These are phyloP conservation scores for Esox lucius DNA, from an alignment of 2,797 vertebrate genomes.

Conservation along the genomic window DNA sequence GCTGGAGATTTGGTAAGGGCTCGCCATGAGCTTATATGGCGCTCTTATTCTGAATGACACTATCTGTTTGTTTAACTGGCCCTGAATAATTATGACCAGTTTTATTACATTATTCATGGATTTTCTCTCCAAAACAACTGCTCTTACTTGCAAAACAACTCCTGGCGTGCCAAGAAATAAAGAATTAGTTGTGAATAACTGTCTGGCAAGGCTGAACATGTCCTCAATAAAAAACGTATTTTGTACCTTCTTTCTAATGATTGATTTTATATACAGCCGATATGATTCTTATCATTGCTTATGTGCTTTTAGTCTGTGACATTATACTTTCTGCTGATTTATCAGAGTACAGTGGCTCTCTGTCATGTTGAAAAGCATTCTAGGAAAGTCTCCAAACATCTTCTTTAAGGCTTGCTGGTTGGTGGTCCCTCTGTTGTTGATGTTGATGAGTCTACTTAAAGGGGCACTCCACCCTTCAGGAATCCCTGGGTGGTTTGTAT, in stretches of 20 bases:
- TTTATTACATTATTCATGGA: not conserved
- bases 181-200: not conserved
- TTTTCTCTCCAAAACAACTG: not conserved
- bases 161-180: no score
- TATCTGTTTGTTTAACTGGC: not conserved
- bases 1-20: slow-evolving; percentile 31
- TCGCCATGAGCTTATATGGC: not conserved
- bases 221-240: not conserved
- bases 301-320: not conserved
- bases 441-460: slow-evolving; percentile 22
- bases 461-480: not conserved
- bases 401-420: slow-evolving; percentile 40
- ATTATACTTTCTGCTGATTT: slow-evolving; percentile 6
- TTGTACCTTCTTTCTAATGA: not conserved
- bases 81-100: not conserved
- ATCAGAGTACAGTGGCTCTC: not conserved
- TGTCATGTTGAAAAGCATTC: slow-evolving; percentile 18
- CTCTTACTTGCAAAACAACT: not conserved
- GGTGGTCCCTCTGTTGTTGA: slow-evolving; percentile 29
- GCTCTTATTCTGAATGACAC: not conserved
- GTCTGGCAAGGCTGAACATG: not conserved
- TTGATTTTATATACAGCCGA: not conserved
- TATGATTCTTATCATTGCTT: not conserved
- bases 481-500: not conserved
- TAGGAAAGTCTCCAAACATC: slow-evolving; percentile 23